Percentiles rank a stretch among this genome's conserved stretches.
Conservation (phyloP, 2,888 invertebrate species). For the Orthosia gracilis region DNA sequence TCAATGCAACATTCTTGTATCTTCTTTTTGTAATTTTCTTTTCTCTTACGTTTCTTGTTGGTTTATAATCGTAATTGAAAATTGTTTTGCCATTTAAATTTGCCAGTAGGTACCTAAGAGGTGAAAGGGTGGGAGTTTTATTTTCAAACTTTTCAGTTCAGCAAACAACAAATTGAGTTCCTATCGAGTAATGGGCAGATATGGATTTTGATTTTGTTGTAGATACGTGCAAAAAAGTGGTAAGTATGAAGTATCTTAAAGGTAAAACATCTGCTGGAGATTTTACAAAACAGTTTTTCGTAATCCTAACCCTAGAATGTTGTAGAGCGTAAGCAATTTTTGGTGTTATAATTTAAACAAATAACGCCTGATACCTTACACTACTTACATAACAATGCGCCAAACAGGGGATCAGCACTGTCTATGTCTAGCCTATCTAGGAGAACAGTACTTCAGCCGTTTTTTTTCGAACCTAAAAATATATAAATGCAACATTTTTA, state of each 20-base stretch:
- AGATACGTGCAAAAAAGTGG: too few species aligned
- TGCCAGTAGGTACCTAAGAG: not conserved
- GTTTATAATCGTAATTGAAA: not conserved
- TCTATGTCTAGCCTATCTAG: too few species aligned
- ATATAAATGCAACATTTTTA: too few species aligned
- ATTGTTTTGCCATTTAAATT: not conserved
- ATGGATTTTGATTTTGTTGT: too few species aligned
- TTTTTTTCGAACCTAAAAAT: too few species aligned
- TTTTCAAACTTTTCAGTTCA: not conserved
- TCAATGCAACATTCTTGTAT: slow-evolving; percentile 5
- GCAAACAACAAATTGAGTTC: not conserved
- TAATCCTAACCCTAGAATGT: not conserved
- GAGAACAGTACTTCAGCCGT: too few species aligned
- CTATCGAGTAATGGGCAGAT: not conserved
- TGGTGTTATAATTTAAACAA: not conserved
- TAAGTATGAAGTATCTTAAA: too few species aligned
- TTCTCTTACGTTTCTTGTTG: not conserved
- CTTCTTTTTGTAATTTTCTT: not conserved
- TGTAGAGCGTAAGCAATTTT: not conserved
- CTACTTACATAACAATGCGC: too few species aligned
- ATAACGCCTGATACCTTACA: not conserved
- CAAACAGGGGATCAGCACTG: too few species aligned
- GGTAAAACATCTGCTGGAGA: too few species aligned
- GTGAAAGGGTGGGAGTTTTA: not conserved
- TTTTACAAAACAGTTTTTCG: too few species aligned